Evolutionary conservation across 23 tunicate genomes (phyloP).

Genomic region (Diplosoma virens): DNA sequence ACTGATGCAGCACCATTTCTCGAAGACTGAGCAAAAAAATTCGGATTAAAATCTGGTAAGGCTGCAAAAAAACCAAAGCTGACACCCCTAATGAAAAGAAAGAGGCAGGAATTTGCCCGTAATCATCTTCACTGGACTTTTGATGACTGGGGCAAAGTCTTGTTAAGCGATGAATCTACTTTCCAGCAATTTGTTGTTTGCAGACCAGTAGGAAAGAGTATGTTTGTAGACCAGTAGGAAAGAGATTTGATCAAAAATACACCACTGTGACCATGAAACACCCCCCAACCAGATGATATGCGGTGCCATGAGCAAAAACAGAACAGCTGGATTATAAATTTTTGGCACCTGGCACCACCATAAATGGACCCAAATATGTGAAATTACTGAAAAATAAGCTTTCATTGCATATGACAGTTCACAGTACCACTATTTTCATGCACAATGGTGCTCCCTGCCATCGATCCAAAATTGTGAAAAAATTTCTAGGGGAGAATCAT

Average conservation of each 20-base stretch:
- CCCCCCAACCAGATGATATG: background rate
- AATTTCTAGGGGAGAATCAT: too few relatives aligned
- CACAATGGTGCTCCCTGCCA: too few relatives aligned
- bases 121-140: conserved; percentile 19
- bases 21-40: background rate
- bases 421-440: too few relatives aligned
- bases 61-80: conserved; percentile 25
- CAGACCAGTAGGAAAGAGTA: conserved; percentile 6
- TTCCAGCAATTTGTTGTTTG: conserved; percentile 30
- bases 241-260: conserved; percentile 7
- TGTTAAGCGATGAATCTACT: conserved; percentile 10
- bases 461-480: too few relatives aligned
- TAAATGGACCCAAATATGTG: too few relatives aligned
- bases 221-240: conserved; percentile 12
- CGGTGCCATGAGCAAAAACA: too few relatives aligned
- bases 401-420: too few relatives aligned
- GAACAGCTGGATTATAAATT: too few relatives aligned
- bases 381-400: too few relatives aligned
- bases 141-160: conserved; percentile 27
- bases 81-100: conserved; percentile 12
- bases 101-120: conserved; percentile 10
- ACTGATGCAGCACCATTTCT: conserved; percentile 9
- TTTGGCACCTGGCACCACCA: too few relatives aligned
- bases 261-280: conserved; percentile 26
- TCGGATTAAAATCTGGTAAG: conserved; percentile 30